phyloP scores from a whole-genome alignment of 2,113 vertebrate species.

The Hystrix cristata region DNA sequence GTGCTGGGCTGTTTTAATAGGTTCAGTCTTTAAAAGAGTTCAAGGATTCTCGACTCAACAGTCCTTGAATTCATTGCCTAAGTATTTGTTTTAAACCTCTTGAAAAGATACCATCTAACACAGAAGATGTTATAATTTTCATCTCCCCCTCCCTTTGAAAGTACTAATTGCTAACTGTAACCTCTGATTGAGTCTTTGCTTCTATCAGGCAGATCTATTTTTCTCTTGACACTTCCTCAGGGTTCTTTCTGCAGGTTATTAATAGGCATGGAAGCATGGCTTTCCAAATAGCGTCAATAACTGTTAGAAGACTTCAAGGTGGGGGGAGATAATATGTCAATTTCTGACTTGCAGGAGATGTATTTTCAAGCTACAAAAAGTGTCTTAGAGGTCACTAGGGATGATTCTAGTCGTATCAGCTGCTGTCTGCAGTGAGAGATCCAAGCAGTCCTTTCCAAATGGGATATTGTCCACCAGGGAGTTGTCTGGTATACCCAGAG shows the following conservation, averaged over 20 bases:
- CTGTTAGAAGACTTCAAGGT: conserved; percentile 64
- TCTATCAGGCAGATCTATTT: conserved; percentile 64
- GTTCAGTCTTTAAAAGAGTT: not conserved
- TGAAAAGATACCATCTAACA: not conserved
- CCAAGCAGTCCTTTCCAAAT: conserved; percentile 73
- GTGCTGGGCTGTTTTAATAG: not conserved
- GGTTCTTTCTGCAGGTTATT: conserved; percentile 78
- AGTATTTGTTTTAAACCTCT: conserved; percentile 15
- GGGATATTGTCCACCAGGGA: conserved; percentile 76
- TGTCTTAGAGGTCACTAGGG: conserved; percentile 75
- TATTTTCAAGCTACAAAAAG: conserved; percentile 71
- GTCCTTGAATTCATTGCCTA: not conserved
- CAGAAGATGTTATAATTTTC: conserved; percentile 64
- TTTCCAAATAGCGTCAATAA: conserved; percentile 77
- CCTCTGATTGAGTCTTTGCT: conserved; percentile 68
- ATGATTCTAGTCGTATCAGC: conserved; percentile 73
- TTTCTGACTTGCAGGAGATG: conserved; percentile 70
- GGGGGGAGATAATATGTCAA: conserved; percentile 68
- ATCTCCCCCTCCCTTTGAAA: not conserved
- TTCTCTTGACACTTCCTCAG: conserved; percentile 74
- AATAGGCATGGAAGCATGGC: conserved; percentile 73
- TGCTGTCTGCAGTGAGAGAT: conserved; percentile 76
- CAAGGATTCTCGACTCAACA: not conserved
- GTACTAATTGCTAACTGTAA: conserved; percentile 73
- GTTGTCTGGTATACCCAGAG: conserved; percentile 51